Evolutionary conservation across 2,797 vertebrate genomes (phyloP).

Genomic region (Spinus olivaceus): DNA sequence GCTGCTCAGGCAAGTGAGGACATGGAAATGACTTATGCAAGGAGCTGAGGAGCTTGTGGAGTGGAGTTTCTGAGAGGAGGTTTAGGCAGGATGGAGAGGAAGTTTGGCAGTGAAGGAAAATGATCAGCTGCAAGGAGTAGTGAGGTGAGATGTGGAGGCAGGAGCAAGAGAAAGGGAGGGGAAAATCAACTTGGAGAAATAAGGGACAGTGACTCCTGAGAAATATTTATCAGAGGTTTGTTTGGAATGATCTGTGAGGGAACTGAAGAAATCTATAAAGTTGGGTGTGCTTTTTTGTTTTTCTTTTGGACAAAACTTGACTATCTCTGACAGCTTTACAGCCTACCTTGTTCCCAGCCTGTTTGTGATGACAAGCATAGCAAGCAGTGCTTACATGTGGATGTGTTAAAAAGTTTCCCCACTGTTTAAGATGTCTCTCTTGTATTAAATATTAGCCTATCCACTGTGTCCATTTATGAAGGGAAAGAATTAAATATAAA

Average conservation of each 20-base stretch:
- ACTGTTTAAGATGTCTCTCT: neutral
- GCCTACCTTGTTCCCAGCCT: neutral
- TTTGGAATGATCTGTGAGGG: neutral
- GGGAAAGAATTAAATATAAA: neutral
- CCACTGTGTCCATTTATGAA: neutral
- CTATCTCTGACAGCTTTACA: neutral
- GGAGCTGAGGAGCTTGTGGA: neutral
- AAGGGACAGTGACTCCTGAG: neutral
- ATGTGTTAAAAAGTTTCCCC: neutral
- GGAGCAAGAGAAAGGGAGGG: neutral
- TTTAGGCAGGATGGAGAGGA: neutral
- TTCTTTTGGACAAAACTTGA: neutral
- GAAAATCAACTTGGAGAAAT: neutral
- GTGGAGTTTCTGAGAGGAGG: neutral
- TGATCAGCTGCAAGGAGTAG: neutral
- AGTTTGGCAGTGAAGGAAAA: neutral
- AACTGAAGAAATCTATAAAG: neutral
- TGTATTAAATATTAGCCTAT: neutral
- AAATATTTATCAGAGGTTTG: neutral
- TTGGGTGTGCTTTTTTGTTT: rapidly evolving
- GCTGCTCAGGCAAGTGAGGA: neutral
- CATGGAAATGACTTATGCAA: neutral
- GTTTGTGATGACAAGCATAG: neutral
- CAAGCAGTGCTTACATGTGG: neutral
- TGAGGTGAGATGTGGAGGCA: neutral